A percentile compares a stretch with the other conserved stretches of the same genome.
Conservation (phyloP, 2,113 vertebrate species). For the Megaceryle torquata region DNA sequence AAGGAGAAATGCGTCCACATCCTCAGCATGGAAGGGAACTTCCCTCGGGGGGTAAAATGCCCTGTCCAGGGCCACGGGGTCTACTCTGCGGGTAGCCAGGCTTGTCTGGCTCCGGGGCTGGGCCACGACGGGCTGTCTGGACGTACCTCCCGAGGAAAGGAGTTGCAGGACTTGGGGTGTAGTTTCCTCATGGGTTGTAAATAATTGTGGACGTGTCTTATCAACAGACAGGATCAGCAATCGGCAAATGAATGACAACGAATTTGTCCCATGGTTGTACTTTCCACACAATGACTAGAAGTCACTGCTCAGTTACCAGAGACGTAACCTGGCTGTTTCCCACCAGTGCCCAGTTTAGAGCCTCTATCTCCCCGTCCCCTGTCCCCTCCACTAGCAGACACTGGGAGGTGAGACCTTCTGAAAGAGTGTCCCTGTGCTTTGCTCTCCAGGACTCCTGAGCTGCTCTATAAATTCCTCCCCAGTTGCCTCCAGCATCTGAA, state of each 20-base stretch:
- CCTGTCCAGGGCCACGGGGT: neutral
- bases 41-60: neutral
- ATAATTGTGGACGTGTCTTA: neutral
- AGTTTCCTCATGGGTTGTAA: neutral
- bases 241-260: neutral
- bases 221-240: neutral
- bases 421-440: neutral
- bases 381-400: neutral
- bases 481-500: neutral
- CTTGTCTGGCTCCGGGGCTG: neutral
- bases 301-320: accelerated
- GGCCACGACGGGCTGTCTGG: neutral
- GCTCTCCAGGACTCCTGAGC: neutral
- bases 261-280: neutral
- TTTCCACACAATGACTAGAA: neutral
- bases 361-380: accelerated
- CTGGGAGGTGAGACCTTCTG: too few relatives aligned
- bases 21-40: neutral
- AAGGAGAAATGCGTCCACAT: neutral
- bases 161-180: neutral
- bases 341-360: accelerated
- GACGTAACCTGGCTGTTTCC: accelerated
- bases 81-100: neutral
- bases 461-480: neutral
- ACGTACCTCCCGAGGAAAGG: neutral